Conservation (phyloP, 2,113 vertebrate species). For the Sinocyclocheilus maitianheensis region DNA sequence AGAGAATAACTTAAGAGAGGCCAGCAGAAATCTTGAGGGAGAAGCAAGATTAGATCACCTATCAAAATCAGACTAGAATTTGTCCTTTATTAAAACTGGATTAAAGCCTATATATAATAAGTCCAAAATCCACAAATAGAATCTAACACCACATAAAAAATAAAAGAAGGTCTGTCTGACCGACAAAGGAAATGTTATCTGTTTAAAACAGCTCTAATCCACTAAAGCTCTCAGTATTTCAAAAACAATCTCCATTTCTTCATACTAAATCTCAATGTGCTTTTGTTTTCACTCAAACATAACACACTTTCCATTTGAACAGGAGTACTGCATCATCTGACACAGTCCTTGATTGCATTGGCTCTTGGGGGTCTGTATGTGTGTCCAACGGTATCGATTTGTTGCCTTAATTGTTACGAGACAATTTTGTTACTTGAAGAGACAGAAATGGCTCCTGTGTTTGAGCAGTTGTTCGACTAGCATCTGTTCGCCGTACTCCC, state of each 20-base stretch:
- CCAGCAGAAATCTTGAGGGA: constrained; percentile 10
- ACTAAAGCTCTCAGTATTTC: neutral
- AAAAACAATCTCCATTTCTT: neutral
- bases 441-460: constrained; percentile 65
- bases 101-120: neutral
- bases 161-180: neutral
- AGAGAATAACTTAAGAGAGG: neutral
- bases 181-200: neutral
- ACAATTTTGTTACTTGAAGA: constrained; percentile 58
- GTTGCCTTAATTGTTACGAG: constrained; percentile 68
- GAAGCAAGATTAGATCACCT: neutral
- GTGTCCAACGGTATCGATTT: constrained; percentile 41
- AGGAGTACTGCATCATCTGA: constrained; percentile 49
- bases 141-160: no score
- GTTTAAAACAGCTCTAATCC: neutral
- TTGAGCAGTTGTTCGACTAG: constrained; percentile 71
- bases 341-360: constrained; percentile 66
- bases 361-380: constrained; percentile 60
- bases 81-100: constrained; percentile 3
- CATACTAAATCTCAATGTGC: neutral
- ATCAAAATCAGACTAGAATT: neutral
- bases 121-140: neutral
- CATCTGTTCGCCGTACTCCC: constrained; percentile 73
- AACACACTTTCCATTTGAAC: constrained; percentile 17
- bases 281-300: neutral